Evolutionary conservation across 2,113 vertebrate species (phyloP), one percentile per base, ranked within the genome.

Genomic region (Tympanuchus pallidicinctus): DNA sequence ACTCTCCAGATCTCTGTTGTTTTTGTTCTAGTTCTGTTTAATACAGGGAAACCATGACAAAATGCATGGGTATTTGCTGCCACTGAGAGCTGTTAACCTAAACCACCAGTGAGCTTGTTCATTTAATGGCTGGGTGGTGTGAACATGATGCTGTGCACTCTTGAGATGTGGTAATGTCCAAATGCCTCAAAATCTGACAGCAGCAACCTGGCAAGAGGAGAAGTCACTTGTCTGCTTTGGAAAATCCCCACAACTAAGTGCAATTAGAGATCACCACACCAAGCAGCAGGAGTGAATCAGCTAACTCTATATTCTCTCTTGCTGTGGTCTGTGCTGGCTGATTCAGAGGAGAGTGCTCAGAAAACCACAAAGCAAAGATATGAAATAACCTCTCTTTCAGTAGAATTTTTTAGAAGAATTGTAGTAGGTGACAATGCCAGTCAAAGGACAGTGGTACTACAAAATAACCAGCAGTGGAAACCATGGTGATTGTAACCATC

Each of bases 231-330:
- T 90, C 30, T 91, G 66, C 59, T 76, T 93, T 76, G 92, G 91
- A 95, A 96, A 96, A 96, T 87, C 94, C 94, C 94, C 75, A 66
- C 63, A 90, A 54, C 54, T 59, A 48, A 79, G 66, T 85, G 66
- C 54, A 89, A 79, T 95, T 90, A 76, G 66, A 82, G 54, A 70
- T 82, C 22, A 21, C 65, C 61, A 45, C 89, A 82, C 63, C 66
- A 76, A 82, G 74, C 54, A 89, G 25, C 48, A 85, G 73, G 71
- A 45, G 63, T 91, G 92, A 93, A 63, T 94, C 92, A 94, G 43
- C 63, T 76, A 72, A 20, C 45, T 27, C 54, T 15, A 32, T 83
- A 20, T 95, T 82, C n/a, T 22, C 20, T 75, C 83, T 89, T 89
- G 32, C 70, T 92, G 77, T 76, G 86, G 66, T 86, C 74, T 92